Evolutionary conservation across 2,797 vertebrate genomes (phyloP), one percentile per base, ranked within the genome.

Genomic region (Nasua narica): DNA sequence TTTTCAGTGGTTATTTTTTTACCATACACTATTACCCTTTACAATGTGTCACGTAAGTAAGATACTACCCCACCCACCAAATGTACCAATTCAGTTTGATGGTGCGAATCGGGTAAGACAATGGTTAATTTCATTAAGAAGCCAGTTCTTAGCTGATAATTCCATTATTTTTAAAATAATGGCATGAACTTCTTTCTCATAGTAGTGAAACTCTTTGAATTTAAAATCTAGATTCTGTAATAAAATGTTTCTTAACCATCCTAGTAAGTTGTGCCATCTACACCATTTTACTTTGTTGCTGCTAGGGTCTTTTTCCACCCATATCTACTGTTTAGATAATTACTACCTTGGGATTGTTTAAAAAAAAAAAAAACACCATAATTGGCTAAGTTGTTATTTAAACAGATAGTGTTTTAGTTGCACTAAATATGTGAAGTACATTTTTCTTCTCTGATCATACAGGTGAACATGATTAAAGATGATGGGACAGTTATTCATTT

Each of bases 391-490:
- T 40, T 83, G 7, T 46, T 88, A 83, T 95, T 87, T 79, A 8
- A 35, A 78, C 65, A 88, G 16, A 46, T 79, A 35, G 4, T 96
- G n/a, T 97, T 95, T 92, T 88, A 91, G 29, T 96, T 88, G 43
- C 91, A 37, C 54, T 54, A 94, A 37, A 10, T 83, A 69, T 93
- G 54, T 97, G 72, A 98, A 94, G 58, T 97, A 85, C 1, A 79
- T 90, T 95, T 93, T 91, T 95, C n/a, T 96, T 94, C 84, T 92
- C 2, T 98, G 14, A 98, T 98, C 95, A 37, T 95, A 96, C 97
- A 99, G 99, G 99, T 99, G 98, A 99, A 99, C 98, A 99, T 99
- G 99, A 99, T 99, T 97, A 99, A 99, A 99, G 99, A 99, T 37
- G 99, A 99, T 70, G 99, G 99, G 69, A 99, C 99, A 15, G 99